Evolutionary conservation across 2,888 invertebrate species (phyloP), one percentile per base, ranked within the genome.

Genomic region (Drosophila aldrichi): DNA sequence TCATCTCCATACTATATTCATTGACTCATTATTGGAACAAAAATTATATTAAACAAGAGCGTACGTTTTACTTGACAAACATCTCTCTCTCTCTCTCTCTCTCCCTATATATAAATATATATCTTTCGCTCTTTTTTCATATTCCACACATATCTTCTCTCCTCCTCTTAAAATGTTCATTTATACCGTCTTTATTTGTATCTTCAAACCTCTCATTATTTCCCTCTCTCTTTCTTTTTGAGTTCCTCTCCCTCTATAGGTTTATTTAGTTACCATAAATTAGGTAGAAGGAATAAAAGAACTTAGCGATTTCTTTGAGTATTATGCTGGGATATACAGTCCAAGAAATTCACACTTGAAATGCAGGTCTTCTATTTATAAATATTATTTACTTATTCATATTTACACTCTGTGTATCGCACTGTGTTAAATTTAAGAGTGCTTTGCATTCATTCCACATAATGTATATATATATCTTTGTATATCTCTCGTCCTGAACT

Each of bases 351-450:
- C 36, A 22, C 20, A 10, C 18, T 52, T 2, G 36, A 16, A 52
- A 52, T 52, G 22, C 18, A 49, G 32, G n/a, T 51, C 18, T 52
- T 16, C 22, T 52, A 52, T 52, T 36, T 36, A 20, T 36, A 52
- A 16, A 34, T 36, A 4, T 36, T 52, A 52, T 52, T 36, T 52
- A 52, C 36, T 20, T 20, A 36, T 34, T 20, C 18, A 34, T 18
- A 32, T 51, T 34, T 8, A 22, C 34, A 36, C 34, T 51, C 36
- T 3, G 34, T 3, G 34, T 4, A 32, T 48, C 20, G 20, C 20
- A 51, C 8, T 16, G 51, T 32, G 32, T 51, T 51, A 34, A n/a
- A 12, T 51, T 32, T 20, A 34, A 34, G 36, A 52, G 22, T 32
- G 51, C 20, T 36, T 16, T 20, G 8, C 18, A n/a, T 49, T 49